Conservation (phyloP, 2,797 vertebrate genomes). For the Passerculus sandwichensis region DNA sequence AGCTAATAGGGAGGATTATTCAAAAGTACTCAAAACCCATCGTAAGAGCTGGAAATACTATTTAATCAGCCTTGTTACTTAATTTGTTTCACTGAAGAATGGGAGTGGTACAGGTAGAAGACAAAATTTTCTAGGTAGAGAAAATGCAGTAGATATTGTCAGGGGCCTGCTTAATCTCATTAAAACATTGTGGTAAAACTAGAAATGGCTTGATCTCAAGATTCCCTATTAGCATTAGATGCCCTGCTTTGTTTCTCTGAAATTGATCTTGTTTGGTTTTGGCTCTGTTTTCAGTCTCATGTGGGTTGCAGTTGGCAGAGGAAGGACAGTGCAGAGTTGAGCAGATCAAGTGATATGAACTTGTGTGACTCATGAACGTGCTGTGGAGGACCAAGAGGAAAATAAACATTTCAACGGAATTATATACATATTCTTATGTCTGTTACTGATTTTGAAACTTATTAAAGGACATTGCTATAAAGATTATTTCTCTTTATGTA, state of each 20-base stretch:
- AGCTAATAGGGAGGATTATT: neutral
- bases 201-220: neutral
- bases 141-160: neutral
- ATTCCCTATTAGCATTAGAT: neutral
- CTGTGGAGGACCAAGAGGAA: neutral
- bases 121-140: neutral
- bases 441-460: neutral
- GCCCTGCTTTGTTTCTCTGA: neutral
- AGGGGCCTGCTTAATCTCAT: neutral
- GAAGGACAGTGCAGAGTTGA: neutral
- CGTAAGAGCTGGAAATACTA: neutral
- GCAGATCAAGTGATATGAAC: neutral
- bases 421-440: neutral
- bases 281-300: neutral
- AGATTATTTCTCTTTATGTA: no score
- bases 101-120: neutral
- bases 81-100: neutral
- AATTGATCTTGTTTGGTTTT: neutral
- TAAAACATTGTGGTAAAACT: neutral
- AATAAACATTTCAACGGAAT: neutral
- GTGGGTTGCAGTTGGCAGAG: neutral
- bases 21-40: neutral
- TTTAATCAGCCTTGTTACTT: neutral
- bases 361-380: neutral
- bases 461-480: neutral